A percentile compares a stretch with the other conserved stretches of the same genome.
phyloP scores from a whole-genome alignment of 2,113 vertebrate genomes.

The Phocoena phocoena region DNA sequence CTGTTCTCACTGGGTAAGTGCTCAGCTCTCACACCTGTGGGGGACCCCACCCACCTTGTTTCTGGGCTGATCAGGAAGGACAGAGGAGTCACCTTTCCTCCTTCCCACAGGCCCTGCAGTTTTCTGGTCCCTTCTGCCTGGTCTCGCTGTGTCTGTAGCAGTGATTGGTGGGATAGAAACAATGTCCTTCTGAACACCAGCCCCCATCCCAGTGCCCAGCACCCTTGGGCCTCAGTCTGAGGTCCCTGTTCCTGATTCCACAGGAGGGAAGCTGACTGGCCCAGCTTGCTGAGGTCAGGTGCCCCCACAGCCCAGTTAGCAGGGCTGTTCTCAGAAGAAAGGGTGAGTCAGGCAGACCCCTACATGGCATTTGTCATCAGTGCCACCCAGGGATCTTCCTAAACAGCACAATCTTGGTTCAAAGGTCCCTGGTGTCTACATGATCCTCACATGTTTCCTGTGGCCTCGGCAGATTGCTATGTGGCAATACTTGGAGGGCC shows the following conservation, averaged over 20 bases:
- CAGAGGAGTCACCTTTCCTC: background rate
- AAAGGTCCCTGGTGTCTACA: background rate
- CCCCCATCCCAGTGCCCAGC: background rate
- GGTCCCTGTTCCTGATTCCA: background rate
- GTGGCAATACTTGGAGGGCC: background rate
- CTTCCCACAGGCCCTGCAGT: background rate
- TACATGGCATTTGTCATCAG: background rate
- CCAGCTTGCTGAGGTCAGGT: background rate
- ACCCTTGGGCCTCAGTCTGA: background rate
- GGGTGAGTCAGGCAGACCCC: background rate
- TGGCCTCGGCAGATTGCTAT: background rate
- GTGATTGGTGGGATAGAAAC: background rate
- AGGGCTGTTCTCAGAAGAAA: background rate
- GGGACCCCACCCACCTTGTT: background rate
- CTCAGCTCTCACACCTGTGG: background rate
- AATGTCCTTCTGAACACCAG: background rate
- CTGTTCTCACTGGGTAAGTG: constrained; percentile 53
- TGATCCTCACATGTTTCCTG: background rate
- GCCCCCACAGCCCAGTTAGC: background rate
- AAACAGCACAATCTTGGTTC: background rate
- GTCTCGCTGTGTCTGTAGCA: background rate
- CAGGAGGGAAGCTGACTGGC: background rate
- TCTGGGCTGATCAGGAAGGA: background rate
- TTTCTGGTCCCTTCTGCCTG: background rate
- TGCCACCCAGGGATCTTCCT: background rate